Percentiles rank a stretch among this genome's conserved stretches.
Conservation (phyloP, 2,888 invertebrate species). For the Oscheius myriophilus region DNA sequence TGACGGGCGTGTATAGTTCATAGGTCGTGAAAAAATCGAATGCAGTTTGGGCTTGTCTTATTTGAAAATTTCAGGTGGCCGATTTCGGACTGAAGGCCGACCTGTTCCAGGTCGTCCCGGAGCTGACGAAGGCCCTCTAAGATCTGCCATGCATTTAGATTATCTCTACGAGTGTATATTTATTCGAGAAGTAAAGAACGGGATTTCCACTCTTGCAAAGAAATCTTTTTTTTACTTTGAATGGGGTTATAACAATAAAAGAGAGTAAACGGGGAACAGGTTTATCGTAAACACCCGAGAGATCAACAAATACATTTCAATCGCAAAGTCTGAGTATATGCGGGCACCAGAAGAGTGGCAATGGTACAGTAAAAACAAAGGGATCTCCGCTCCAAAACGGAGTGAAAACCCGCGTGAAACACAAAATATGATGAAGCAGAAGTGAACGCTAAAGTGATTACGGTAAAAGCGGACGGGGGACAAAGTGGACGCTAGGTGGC, state of each 20-base stretch:
- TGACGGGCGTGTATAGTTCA: not conserved
- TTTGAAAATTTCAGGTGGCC: constrained; percentile 43
- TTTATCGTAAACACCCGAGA: constrained; percentile 24
- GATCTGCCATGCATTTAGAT: constrained; percentile 38
- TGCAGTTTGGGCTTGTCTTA: too few species aligned
- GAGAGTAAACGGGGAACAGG: constrained; percentile 3
- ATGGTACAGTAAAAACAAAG: constrained; percentile 11
- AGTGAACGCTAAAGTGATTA: constrained; percentile 12
- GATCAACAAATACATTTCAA: constrained; percentile 18
- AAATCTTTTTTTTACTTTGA: constrained; percentile 5
- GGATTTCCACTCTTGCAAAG: constrained; percentile 1
- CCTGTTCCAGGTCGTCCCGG: constrained; percentile 70
- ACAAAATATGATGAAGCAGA: not conserved
- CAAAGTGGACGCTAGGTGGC: constrained; percentile 4
- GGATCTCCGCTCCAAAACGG: constrained; percentile 24
- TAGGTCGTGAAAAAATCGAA: not conserved
- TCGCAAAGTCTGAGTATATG: too few species aligned
- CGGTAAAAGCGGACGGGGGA: constrained; percentile 15
- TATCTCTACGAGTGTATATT: constrained; percentile 3
- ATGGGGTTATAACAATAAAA: not conserved
- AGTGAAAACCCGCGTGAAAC: constrained; percentile 3
- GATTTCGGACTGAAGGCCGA: constrained; percentile 68
- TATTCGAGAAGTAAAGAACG: constrained; percentile 9
- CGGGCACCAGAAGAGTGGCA: too few species aligned
- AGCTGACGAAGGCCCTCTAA: constrained; percentile 54